These are phyloP conservation scores for Geodia barretti DNA, from an alignment of 37 sponge, comb jelly and placozoan genomes.

Conservation along the genomic window DNA sequence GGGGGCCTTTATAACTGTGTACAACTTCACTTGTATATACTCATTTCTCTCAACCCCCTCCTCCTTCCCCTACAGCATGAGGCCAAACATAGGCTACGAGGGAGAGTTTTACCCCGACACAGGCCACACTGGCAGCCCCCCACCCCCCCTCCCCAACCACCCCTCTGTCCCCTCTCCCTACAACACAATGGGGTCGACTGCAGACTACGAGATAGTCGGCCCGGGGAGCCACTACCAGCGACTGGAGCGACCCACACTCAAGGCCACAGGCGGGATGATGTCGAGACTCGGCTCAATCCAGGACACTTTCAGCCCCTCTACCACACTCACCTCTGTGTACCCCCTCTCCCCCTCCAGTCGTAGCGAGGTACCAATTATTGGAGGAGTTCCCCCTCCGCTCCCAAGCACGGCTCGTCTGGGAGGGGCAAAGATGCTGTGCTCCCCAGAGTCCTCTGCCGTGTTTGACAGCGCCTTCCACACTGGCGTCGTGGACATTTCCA, in stretches of 20 bases:
- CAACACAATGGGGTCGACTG: neutral
- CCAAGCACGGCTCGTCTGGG: neutral
- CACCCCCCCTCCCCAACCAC: neutral
- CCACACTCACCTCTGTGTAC: neutral
- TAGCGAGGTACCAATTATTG: neutral
- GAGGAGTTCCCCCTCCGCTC: neutral
- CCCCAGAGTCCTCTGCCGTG: neutral
- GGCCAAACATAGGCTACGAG: neutral
- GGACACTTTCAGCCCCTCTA: neutral
- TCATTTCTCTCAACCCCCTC: neutral
- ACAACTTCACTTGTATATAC: neutral
- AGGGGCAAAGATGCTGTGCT: neutral
- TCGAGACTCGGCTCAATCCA: neutral
- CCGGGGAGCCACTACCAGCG: slow-evolving; percentile 16
- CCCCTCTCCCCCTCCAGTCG: neutral
- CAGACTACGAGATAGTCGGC: neutral
- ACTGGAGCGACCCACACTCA: slow-evolving; percentile 27
- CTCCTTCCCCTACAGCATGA: neutral
- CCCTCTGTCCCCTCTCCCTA: neutral
- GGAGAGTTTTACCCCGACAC: neutral
- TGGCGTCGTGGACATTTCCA: neutral
- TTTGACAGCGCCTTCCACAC: neutral
- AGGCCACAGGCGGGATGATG: neutral
- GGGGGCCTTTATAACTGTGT: neutral
- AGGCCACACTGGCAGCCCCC: neutral